Evolutionary conservation across 1,140 invertebrate species (phyloP), one percentile per base, ranked within the genome.

Genomic region (Chrysoperla carnea): DNA sequence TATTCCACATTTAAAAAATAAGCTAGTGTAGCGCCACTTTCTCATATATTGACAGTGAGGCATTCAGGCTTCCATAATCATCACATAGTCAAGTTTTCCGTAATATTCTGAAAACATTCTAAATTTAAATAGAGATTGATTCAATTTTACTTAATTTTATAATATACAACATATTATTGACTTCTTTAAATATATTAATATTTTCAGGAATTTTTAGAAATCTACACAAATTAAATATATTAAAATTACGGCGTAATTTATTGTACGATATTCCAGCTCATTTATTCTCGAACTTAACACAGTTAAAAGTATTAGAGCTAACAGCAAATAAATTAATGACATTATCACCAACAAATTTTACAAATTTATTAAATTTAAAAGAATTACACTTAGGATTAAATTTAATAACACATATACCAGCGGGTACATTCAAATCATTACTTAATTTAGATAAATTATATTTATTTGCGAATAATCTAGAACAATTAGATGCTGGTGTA

Each of bases 181-280:
- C n/a, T n/a, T n/a, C n/a, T n/a, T n/a, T n/a, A n/a, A n/a, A n/a
- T n/a, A n/a, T n/a, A n/a, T n/a, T n/a, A n/a, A n/a, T 37, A 36
- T 36, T 51, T 45, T 48, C 48, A 50, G 61, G 61, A 17, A 51
- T 63, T 0, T 72, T 72, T 46, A 56, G 58, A 42, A 50, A 53
- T 29, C 44, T 70, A 6, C 52, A 50, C 1, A 62, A 65, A 41
- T 51, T 73, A 36, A 56, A 69, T 46, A 61, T 61, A 52, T 51
- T 73, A 12, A 70, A 70, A 52, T 53, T 73, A 29, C 57, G 66
- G 4, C 63, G 64, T 42, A 73, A 73, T 48, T 56, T 52, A 49
- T 62, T 73, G 13, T 58, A 55, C 4, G 51, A 57, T 11, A 57
- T 70, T 39, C 51, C 59, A 8, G 52, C 54, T 37, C 43, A 64